Percentiles rank a stretch among this genome's conserved stretches.
These are phyloP conservation scores for Ceryle rudis DNA, from an alignment of 2,797 vertebrate genomes.

Conservation along the genomic window DNA sequence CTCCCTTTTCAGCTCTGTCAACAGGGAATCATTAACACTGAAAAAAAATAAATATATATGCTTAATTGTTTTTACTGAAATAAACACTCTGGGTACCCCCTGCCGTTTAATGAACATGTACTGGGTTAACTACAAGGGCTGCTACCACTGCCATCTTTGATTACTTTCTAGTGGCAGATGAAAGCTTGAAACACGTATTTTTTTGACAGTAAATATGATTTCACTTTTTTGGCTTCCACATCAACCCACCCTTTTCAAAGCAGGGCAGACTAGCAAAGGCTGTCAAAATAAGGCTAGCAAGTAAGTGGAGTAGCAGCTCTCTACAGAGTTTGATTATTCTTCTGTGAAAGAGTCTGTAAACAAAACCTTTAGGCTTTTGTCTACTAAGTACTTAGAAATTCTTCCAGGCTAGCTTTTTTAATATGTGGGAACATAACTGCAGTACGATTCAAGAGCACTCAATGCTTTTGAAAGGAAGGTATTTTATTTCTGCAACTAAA, in stretches of 20 bases:
- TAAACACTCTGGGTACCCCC: constrained; percentile 57
- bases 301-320: neutral
- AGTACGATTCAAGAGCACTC: constrained; percentile 35
- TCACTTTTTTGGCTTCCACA: constrained; percentile 7
- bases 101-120: constrained; percentile 36
- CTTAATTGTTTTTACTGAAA: constrained; percentile 72
- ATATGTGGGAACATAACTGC: constrained; percentile 38
- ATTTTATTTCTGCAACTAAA: constrained; percentile 31
- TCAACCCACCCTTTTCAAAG: constrained; percentile 5
- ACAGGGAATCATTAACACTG: constrained; percentile 66
- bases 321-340: constrained; percentile 30
- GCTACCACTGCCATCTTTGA: constrained; percentile 6
- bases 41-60: constrained; percentile 30
- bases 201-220: constrained; percentile 45
- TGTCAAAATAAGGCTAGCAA: constrained; percentile 63
- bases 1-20: constrained; percentile 45
- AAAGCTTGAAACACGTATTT: constrained; percentile 34
- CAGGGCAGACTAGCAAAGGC: neutral
- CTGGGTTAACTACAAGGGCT: constrained; percentile 24
- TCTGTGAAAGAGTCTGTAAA: constrained; percentile 46
- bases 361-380: constrained; percentile 71
- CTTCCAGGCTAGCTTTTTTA: constrained; percentile 51
- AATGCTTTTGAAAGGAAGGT: constrained; percentile 29
- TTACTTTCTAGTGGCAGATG: constrained; percentile 34
- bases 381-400: constrained; percentile 53